Percentiles rank a stretch among this genome's conserved stretches.
Conservation (phyloP, 2,797 vertebrate species). For the Oreochromis grahami region DNA sequence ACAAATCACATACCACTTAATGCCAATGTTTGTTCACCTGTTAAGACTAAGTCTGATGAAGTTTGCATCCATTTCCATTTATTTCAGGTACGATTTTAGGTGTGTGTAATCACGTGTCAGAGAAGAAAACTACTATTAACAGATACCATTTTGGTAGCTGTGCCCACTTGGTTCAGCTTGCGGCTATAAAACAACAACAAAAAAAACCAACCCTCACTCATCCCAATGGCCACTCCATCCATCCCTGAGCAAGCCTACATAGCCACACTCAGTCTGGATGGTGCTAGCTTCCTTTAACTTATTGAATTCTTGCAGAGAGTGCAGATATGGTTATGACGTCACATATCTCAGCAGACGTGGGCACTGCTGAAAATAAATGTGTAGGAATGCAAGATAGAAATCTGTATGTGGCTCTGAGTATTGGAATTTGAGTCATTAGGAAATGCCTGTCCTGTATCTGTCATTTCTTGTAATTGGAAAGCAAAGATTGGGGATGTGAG, state of each 20-base stretch:
- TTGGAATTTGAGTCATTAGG: background rate
- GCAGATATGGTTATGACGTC: background rate
- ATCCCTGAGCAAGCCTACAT: background rate
- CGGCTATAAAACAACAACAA: background rate
- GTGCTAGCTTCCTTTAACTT: background rate
- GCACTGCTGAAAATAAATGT: background rate
- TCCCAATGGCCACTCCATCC: background rate
- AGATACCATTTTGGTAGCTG: background rate
- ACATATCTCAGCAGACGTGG: background rate
- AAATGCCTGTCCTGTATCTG: background rate
- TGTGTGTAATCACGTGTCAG: background rate
- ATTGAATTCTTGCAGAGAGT: background rate
- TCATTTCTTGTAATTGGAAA: background rate
- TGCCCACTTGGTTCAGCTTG: background rate
- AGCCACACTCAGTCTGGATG: background rate
- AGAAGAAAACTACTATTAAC: background rate
- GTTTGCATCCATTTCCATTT: background rate
- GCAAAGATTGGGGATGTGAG: background rate
- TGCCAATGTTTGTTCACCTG: background rate
- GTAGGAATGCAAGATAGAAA: background rate
- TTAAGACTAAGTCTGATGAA: background rate
- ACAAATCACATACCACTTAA: background rate
- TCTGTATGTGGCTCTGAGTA: background rate
- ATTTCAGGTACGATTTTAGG: background rate
- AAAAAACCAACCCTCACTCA: background rate